Evolutionary conservation across 2,113 vertebrate species (phyloP).

Genomic region (Colius striatus): DNA sequence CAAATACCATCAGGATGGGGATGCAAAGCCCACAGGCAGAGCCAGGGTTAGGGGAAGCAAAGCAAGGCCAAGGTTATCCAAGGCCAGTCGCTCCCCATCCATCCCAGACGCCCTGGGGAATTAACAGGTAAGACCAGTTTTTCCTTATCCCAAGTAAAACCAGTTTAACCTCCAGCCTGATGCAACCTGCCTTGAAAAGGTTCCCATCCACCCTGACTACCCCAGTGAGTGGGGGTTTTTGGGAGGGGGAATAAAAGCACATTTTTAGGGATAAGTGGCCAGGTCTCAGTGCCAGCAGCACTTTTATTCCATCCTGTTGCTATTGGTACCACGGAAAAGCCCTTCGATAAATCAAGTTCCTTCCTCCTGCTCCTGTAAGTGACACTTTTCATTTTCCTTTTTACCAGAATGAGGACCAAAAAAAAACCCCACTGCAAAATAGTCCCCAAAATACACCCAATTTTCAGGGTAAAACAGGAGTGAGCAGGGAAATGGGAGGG

Average conservation of each 20-base stretch:
- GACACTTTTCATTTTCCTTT: background rate
- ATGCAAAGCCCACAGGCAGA: accelerated
- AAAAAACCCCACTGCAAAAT: too few species aligned
- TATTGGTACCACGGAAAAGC: background rate
- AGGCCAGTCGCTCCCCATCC: background rate
- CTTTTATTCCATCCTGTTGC: background rate
- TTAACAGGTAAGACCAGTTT: slow-evolving; percentile 22
- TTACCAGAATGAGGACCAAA: background rate
- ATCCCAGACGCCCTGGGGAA: background rate
- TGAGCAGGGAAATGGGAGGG: too few species aligned
- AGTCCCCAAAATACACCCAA: too few species aligned
- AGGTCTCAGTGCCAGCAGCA: background rate
- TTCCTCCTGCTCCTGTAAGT: too few species aligned
- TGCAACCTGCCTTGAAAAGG: background rate
- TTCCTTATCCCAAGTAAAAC: slow-evolving; percentile 47
- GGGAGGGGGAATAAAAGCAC: background rate
- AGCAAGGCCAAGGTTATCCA: background rate
- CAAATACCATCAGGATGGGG: too few species aligned
- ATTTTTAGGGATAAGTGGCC: background rate
- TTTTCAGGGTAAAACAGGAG: too few species aligned
- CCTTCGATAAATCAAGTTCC: background rate
- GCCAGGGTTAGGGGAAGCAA: background rate
- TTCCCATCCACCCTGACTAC: background rate
- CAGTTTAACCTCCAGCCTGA: slow-evolving; percentile 28
- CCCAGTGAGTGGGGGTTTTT: background rate